Evolutionary conservation across 92 coral and sea anemone species (phyloP), one percentile per base, ranked within the genome.

Genomic region (Zoanthus solanderi): DNA sequence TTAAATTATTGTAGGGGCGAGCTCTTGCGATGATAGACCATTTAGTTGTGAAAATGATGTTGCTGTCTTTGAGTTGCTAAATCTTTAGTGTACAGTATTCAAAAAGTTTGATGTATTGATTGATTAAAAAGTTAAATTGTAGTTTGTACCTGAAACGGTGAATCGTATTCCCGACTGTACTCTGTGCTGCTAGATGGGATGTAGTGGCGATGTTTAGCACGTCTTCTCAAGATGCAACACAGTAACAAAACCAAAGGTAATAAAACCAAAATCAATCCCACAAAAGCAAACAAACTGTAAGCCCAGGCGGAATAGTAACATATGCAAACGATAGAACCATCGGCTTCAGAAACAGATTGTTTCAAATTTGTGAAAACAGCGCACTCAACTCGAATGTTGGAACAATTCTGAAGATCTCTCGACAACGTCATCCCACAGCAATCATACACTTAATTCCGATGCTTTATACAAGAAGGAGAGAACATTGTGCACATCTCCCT

Each of bases 301-400:
- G 95, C 98, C 98, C 94, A 93, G 34, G 88, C 23, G 14, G 69
- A 71, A 82, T 91, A 94, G 44, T 66, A 73, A 79, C 98, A 94
- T 28, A 80, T 92, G 47, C 13, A 45, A 54, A 68, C 54, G 45
- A 69, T 45, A 9, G 46, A 11, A 3, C 85, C 79, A 2, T 9
- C 71, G 37, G 71, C 89, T 45, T 82, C 94, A 18, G 78, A 14
- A 58, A 85, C 73, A 50, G 54, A 50, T 50, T 50, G 8, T 15
- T 85, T 90, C 14, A 57, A 9, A 0, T 44, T 10, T 17, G 92
- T 89, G 18, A 94, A 78, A 11, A 80, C 13, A 0, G 95, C 93
- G 56, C 98, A 94, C 28, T 72, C 44, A 15, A 80, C 54, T 2
- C 13, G 9, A 15, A 80, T 37, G 23, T 58, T 67, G 45, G 85